Conservation (phyloP, 2,888 invertebrate species). For the Amblyteles armatorius region DNA sequence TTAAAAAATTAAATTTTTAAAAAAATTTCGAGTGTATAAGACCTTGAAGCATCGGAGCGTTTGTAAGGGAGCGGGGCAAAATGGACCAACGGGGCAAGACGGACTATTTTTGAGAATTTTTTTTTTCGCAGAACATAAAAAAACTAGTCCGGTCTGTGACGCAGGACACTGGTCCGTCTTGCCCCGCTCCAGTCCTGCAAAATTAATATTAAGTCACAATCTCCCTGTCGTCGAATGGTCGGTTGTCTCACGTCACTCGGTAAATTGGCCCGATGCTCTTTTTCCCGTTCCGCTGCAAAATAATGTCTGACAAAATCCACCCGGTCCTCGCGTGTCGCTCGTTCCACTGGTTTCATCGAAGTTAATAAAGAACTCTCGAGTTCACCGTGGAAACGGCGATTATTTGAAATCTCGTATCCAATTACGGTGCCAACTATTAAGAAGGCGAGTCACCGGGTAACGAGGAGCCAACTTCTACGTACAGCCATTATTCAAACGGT, state of each 20-base stretch:
- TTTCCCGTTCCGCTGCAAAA: background rate
- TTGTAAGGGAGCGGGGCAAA: too few species aligned
- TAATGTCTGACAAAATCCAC: slow-evolving; percentile 25
- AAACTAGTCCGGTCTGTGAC: too few species aligned
- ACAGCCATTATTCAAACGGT: background rate
- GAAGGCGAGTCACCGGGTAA: slow-evolving; percentile 17
- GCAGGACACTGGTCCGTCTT: too few species aligned
- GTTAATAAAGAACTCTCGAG: slow-evolving; percentile 27
- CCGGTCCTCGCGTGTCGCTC: slow-evolving; percentile 38
- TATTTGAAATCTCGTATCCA: slow-evolving; percentile 43
- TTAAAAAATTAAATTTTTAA: too few species aligned
- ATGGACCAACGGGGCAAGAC: too few species aligned
- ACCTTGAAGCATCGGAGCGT: too few species aligned
- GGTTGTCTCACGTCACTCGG: background rate
- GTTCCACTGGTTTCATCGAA: slow-evolving; percentile 37
- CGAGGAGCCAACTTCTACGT: slow-evolving; percentile 4
- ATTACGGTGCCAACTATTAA: slow-evolving; percentile 47
- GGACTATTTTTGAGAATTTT: too few species aligned
- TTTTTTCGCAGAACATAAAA: too few species aligned
- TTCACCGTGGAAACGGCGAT: slow-evolving; percentile 17
- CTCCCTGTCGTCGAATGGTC: too few species aligned
- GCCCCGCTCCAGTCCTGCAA: background rate
- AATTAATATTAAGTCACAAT: background rate
- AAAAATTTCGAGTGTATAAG: too few species aligned
- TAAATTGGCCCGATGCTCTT: slow-evolving; percentile 22